These are phyloP conservation scores for Epizoanthus illoricatus DNA, from an alignment of 92 coral and sea anemone species.

Conservation along the genomic window DNA sequence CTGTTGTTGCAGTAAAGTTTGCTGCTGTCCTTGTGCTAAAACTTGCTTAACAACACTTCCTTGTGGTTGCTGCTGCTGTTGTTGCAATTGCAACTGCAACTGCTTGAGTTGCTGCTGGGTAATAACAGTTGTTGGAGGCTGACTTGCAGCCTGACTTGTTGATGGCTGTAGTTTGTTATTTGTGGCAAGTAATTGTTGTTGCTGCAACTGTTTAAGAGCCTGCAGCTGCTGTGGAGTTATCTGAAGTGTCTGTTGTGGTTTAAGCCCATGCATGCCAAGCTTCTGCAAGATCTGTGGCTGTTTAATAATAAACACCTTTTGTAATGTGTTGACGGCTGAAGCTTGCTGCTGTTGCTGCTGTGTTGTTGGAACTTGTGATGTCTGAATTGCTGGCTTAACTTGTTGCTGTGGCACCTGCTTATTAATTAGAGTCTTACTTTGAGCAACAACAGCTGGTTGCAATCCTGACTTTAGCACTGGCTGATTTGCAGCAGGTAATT, in stretches of 20 bases:
- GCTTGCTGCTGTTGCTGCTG: constrained; percentile 63
- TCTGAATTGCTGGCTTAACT: constrained; percentile 48
- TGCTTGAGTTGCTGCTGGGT: constrained; percentile 79
- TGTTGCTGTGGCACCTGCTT: constrained; percentile 30
- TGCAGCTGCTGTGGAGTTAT: constrained; percentile 90
- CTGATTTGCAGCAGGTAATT: constrained; percentile 32
- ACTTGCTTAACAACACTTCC: constrained; percentile 59
- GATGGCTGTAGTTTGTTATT: constrained; percentile 32
- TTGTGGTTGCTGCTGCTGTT: constrained; percentile 65
- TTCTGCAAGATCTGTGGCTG: constrained; percentile 83
- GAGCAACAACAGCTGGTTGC: constrained; percentile 26
- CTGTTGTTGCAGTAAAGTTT: constrained; percentile 35
- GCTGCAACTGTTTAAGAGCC: constrained; percentile 78
- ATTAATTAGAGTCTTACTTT: constrained; percentile 7
- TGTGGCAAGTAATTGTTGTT: constrained; percentile 42
- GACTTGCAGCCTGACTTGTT: constrained; percentile 39
- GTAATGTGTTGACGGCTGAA: constrained; percentile 58
- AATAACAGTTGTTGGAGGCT: constrained; percentile 52
- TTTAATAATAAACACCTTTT: constrained; percentile 91
- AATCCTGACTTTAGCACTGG: constrained; percentile 54
- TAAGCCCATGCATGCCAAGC: constrained; percentile 73
- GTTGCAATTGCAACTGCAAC: constrained; percentile 62
- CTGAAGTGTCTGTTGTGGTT: constrained; percentile 90
- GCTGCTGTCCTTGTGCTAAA: constrained; percentile 49
- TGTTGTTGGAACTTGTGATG: constrained; percentile 48